Evolutionary conservation across 2,888 invertebrate genomes (phyloP).

Genomic region (Kryphioiulus occultus): DNA sequence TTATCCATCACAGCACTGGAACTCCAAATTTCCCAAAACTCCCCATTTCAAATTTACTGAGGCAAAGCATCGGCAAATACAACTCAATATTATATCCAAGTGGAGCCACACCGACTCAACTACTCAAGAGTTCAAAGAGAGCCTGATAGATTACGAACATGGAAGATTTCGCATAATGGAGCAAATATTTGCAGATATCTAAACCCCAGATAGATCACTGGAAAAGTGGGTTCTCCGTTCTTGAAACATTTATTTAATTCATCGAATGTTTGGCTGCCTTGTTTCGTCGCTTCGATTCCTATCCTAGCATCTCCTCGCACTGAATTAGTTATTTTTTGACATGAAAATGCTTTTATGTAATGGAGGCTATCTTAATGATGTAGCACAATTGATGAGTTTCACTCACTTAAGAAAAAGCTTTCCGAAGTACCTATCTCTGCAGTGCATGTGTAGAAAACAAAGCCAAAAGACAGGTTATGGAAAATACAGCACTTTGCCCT

Average conservation of each 20-base stretch:
- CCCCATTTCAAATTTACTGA: neutral
- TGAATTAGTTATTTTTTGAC: neutral
- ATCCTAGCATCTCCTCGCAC: neutral
- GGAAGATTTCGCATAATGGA: neutral
- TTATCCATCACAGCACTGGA: neutral
- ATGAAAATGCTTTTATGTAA: slow-evolving; percentile 21
- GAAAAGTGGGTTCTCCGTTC: neutral
- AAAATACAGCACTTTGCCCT: neutral
- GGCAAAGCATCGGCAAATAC: neutral
- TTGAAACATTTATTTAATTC: slow-evolving; percentile 6
- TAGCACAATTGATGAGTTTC: neutral
- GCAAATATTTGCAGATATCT: slow-evolving; percentile 29
- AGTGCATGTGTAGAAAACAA: neutral
- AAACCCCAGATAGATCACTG: neutral
- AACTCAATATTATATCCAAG: neutral
- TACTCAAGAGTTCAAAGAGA: neutral
- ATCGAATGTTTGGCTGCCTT: neutral
- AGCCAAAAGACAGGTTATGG: neutral
- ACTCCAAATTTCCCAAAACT: neutral
- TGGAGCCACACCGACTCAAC: neutral
- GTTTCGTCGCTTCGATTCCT: neutral
- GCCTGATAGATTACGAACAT: neutral
- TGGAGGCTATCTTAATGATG: neutral
- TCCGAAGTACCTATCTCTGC: neutral
- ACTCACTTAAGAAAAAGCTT: neutral